Base-by-base conservation (phyloP, 1,140 invertebrate genomes). In the Lethrus apterus region DNA sequence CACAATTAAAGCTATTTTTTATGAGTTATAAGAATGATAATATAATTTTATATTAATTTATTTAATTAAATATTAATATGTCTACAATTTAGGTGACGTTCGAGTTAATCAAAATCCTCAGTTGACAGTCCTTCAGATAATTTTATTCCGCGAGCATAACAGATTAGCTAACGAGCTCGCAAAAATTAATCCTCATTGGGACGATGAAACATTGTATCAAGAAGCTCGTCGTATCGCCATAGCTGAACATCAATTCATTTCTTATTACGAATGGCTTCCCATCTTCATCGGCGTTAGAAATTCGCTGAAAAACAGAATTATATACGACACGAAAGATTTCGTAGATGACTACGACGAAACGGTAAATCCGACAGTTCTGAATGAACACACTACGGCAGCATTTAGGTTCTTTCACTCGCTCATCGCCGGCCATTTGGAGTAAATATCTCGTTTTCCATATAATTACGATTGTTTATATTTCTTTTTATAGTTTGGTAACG, bases 101-200 rank as follows among this genome's bases (percentile, higher is more conserved):
- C 71, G 93, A 48, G 82, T 82, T 0, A 98, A 97, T 69, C 92
- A 96, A 63, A 89, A 89, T 56, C 78, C 86, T 0, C 81, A 85
- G 46, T 60, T 94, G 21, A 81, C 86, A 0, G 69, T 87, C 3
- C 66, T 96, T 0, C 93, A 97, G 55, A 83, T 88, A 0, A 63
- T 95, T 2, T 73, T 90, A 31, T 69, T 94, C 42, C 72, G 94
- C 46, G 87, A 96, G 63, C 93, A 98, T 64, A 98, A 98, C 66
- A 75, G 87, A 32, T 72, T 97, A 13, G 90, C 92, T 0, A 75
- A 78, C 24, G 66, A 63, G 21, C 68, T 98, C 0, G 62, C 75
- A 0, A 58, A 71, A 4, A 59, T 95, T 1, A 97, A 97, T 70
- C 86, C 86, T 0, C 84, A 88, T 51, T 93, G 89, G 85, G 75